Conservation (phyloP, 2,113 vertebrate species). For the Ursus arctos region DNA sequence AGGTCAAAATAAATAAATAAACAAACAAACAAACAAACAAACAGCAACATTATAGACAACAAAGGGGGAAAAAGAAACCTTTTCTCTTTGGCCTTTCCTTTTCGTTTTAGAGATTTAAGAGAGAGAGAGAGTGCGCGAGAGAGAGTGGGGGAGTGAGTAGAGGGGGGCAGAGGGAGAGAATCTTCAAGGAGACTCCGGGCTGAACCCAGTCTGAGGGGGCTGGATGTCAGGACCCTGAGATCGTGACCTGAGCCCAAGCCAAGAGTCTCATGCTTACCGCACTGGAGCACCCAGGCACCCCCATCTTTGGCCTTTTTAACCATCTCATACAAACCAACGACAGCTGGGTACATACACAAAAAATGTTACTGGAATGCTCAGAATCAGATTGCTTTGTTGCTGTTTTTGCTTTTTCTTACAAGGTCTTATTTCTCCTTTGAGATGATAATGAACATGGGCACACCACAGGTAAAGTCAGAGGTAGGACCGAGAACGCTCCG, state of each 20-base stretch:
- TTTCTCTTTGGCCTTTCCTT: background rate
- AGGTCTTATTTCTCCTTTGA: background rate
- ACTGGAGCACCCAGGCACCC: background rate
- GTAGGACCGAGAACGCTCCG: background rate
- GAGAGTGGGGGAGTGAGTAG: background rate
- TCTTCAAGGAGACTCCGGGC: background rate
- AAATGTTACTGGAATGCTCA: background rate
- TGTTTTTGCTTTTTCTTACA: background rate
- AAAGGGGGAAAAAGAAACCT: background rate
- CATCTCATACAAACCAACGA: background rate
- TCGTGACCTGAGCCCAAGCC: background rate
- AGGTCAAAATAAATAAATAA: background rate
- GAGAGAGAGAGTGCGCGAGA: too few relatives aligned
- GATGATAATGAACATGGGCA: background rate
- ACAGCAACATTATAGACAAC: background rate
- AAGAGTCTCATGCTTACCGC: background rate
- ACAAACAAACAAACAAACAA: background rate
- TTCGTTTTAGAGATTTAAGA: background rate
- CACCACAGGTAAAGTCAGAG: background rate
- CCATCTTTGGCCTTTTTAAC: background rate
- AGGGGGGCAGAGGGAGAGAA: background rate
- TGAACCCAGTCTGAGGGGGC: background rate
- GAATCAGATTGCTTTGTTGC: background rate
- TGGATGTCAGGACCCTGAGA: background rate
- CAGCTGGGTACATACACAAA: background rate